These are phyloP conservation scores for Pterostichus madidus DNA, from an alignment of 2,888 invertebrate genomes.

Conservation along the genomic window DNA sequence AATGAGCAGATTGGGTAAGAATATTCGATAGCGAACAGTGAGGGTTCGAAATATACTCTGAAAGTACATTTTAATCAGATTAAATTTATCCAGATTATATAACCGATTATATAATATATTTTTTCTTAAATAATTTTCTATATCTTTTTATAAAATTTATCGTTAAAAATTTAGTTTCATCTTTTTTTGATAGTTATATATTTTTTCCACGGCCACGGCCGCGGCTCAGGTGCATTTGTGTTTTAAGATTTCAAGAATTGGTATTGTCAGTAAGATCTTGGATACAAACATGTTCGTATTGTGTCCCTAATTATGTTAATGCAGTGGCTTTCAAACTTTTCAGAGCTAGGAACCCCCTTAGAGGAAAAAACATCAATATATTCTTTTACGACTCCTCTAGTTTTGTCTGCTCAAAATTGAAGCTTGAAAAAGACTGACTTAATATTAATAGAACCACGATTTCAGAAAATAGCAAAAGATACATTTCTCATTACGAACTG, in stretches of 20 bases:
- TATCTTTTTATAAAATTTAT: constrained; percentile 47
- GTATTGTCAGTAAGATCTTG: neutral
- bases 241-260: neutral
- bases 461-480: too few relatives aligned
- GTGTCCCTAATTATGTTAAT: too few relatives aligned
- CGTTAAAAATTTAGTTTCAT: constrained; percentile 50
- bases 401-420: too few relatives aligned
- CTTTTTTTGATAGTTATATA: constrained; percentile 2
- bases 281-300: too few relatives aligned
- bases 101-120: neutral
- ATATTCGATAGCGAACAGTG: constrained; percentile 16
- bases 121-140: constrained; percentile 20
- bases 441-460: too few relatives aligned
- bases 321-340: too few relatives aligned
- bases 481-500: too few relatives aligned
- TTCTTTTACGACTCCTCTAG: too few relatives aligned
- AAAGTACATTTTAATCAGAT: neutral
- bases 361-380: too few relatives aligned
- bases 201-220: constrained; percentile 6
- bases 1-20: constrained; percentile 25
- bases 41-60: neutral
- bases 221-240: constrained; percentile 2
- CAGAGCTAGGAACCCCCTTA: too few relatives aligned
- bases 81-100: neutral
- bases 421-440: too few relatives aligned